Base-by-base conservation (phyloP, 2,113 vertebrate species). In the Catharus minimus region DNA sequence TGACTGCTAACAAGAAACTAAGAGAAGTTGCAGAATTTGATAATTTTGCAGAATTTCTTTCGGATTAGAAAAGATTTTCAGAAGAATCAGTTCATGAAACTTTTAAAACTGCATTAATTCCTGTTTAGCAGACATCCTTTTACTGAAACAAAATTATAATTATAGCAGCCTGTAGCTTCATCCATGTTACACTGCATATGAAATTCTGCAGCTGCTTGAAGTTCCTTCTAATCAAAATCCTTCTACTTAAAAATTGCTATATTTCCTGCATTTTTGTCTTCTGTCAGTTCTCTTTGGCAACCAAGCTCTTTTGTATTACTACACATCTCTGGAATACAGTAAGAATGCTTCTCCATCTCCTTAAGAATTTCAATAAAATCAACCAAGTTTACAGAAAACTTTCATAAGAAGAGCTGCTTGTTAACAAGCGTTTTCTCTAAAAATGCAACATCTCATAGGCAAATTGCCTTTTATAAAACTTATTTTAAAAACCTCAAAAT, bases 181-280 rank as follows among this genome's bases (percentile, higher is more conserved):
- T 39, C 36, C 15, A 15, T 10, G 7, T 55, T 61, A 61, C 13
- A 7, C 11, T 73, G 20, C 0, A 0, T 21, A 19, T 60, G 5
- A 83, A 88, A 65, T 39, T 53, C 50, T 61, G 46, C 24, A 36
- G 32, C 66, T 65, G 15, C 15, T 57, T 68, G 2, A 79, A 61
- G 26, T 65, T 78, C 13, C 28, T 82, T 65, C 7, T 38, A 66
- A 24, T 78, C 60, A 66, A 82, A 93, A 1, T 5, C 3, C 14
- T 43, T 74, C 52, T 58, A 57, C 38, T 39, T 41, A 47, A 80
- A 92, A 89, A 62, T 8, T n/a, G 5, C 7, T 44, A 19, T 2
- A 71, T 74, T 55, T 55, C 53, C 39, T 36, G 17, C 4, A 33
- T 17, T 82, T 85, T 52, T 76, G 9, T 38, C 24, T 76, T 69